Conservation (phyloP, 2,888 invertebrate species). For the Lampropteryx suffumata region DNA sequence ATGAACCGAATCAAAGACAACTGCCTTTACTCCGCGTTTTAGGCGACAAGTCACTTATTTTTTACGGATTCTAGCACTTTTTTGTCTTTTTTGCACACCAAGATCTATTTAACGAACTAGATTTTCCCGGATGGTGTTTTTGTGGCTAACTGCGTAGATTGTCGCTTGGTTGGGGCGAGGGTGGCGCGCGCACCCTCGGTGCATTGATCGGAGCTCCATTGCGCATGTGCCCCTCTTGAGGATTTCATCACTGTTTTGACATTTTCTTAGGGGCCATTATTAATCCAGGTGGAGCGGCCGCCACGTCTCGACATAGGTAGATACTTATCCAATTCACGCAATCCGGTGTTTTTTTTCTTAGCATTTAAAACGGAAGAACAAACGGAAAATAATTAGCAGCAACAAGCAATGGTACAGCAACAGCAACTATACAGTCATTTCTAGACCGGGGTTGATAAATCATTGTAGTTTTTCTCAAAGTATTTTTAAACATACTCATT, state of each 20-base stretch:
- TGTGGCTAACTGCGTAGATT: constrained; percentile 74
- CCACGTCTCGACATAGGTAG: not conserved
- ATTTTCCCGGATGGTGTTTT: constrained; percentile 60
- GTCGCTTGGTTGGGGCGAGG: constrained; percentile 52
- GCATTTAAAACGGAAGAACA: too few relatives aligned
- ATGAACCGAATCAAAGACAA: constrained; percentile 55
- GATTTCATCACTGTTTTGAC: constrained; percentile 66
- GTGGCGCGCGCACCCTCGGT: constrained; percentile 74
- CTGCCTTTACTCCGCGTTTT: constrained; percentile 47
- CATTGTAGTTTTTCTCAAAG: too few relatives aligned
- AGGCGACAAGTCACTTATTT: constrained; percentile 36
- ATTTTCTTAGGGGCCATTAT: constrained; percentile 42
- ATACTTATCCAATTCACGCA: too few relatives aligned
- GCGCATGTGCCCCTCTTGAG: constrained; percentile 69
- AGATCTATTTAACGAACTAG: constrained; percentile 40
- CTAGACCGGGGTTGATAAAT: too few relatives aligned
- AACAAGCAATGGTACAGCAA: too few relatives aligned
- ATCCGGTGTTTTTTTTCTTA: too few relatives aligned
- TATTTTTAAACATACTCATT: too few relatives aligned
- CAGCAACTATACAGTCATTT: too few relatives aligned
- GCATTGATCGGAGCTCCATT: constrained; percentile 74
- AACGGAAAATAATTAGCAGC: too few relatives aligned
- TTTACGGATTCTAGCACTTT: constrained; percentile 47
- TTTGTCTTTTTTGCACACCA: constrained; percentile 25
- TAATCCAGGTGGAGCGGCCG: constrained; percentile 2